Conservation (phyloP, 2,888 invertebrate species). For the Drosophila nigricruria region DNA sequence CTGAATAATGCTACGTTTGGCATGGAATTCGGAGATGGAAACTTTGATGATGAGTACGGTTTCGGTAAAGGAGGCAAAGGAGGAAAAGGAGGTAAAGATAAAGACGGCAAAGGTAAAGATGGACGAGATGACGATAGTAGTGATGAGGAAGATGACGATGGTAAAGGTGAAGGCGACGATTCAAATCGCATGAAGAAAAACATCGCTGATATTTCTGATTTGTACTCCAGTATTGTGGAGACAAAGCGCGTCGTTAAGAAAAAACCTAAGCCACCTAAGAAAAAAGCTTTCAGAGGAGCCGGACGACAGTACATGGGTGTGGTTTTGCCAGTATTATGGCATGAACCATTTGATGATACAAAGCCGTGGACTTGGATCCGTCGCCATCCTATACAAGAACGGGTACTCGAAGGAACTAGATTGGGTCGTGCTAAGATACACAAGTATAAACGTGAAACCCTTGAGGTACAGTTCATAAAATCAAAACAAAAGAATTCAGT, state of each 20-base stretch:
- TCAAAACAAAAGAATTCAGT: background rate
- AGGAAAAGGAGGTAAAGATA: background rate
- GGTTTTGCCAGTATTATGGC: constrained; percentile 31
- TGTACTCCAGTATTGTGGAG: constrained; percentile 32
- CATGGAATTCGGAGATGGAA: background rate
- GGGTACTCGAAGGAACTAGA: constrained; percentile 14
- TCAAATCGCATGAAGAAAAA: background rate
- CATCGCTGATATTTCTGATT: constrained; percentile 26
- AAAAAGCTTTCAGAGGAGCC: background rate
- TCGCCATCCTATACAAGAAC: constrained; percentile 34
- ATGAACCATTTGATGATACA: constrained; percentile 37
- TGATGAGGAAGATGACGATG: background rate
- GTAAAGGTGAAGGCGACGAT: too few relatives aligned
- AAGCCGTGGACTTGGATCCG: constrained; percentile 55
- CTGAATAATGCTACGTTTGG: background rate
- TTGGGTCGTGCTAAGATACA: constrained; percentile 24
- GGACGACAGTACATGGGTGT: constrained; percentile 15
- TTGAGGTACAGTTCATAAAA: background rate
- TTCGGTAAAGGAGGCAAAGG: background rate
- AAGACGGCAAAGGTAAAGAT: background rate
- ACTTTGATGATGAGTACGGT: background rate
- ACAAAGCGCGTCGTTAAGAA: constrained; percentile 2
- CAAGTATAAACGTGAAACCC: constrained; percentile 4
- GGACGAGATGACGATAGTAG: background rate
- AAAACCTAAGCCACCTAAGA: constrained; percentile 11